phyloP scores from a whole-genome alignment of 2,888 invertebrate species.

The Epinotia nisella region DNA sequence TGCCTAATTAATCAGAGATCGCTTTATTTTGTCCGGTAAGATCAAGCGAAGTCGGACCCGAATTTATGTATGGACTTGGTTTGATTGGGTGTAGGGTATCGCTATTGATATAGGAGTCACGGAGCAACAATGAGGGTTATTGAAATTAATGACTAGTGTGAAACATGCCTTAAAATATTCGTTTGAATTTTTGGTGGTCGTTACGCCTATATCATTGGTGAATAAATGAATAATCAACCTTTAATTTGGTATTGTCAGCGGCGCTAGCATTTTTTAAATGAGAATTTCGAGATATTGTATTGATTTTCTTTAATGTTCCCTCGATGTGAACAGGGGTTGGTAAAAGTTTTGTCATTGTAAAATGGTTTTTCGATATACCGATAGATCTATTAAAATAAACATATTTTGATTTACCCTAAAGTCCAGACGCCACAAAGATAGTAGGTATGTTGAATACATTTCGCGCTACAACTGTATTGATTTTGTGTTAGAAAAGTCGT shows the following conservation, averaged over 20 bases:
- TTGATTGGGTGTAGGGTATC: constrained; percentile 30
- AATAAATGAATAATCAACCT: not conserved
- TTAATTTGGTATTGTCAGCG: no score
- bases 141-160: constrained; percentile 14
- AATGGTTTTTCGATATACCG: no score
- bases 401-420: no score
- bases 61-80: constrained; percentile 37
- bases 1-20: constrained; percentile 51
- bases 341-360: no score
- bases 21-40: constrained; percentile 48
- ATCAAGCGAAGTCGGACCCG: constrained; percentile 34
- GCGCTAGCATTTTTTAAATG: no score
- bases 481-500: constrained; percentile 19
- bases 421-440: no score
- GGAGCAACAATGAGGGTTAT: not conserved
- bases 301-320: no score
- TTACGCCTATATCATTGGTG: not conserved
- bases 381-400: no score
- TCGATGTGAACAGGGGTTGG: no score
- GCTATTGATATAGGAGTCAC: constrained; percentile 5
- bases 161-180: not conserved
- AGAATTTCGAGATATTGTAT: no score
- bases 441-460: not conserved
- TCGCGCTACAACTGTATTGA: constrained; percentile 6
- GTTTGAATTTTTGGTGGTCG: not conserved